phyloP scores from a whole-genome alignment of 2,113 vertebrate species.

The Ophthalmotilapia sp. region DNA sequence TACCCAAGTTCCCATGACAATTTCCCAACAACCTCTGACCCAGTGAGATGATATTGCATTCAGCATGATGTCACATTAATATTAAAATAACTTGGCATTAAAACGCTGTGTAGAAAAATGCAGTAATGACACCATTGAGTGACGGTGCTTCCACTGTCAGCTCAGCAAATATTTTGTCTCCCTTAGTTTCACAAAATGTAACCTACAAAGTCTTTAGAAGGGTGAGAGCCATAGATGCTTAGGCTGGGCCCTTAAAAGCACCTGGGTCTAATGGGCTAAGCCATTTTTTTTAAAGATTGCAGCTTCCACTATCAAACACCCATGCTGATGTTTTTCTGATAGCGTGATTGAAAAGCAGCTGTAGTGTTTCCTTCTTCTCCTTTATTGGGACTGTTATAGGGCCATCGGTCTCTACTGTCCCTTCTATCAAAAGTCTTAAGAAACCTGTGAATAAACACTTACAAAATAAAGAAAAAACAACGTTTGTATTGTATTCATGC shows the following conservation, averaged over 20 bases:
- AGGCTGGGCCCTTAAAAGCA: not conserved
- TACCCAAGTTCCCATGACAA: slow-evolving; percentile 80
- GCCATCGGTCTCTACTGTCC: not conserved
- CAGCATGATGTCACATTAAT: not conserved
- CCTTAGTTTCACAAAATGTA: not conserved
- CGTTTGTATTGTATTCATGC: not conserved
- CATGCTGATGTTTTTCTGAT: not conserved
- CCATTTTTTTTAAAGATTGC: not conserved
- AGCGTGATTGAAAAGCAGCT: not conserved
- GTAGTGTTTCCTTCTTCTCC: not conserved
- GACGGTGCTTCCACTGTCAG: not conserved
- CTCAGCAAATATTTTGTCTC: not conserved
- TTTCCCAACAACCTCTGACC: slow-evolving; percentile 65
- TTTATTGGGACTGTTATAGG: not conserved
- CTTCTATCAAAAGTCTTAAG: not conserved
- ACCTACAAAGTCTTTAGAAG: not conserved
- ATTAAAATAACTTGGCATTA: not conserved
- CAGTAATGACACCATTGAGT: not conserved
- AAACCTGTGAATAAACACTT: not conserved
- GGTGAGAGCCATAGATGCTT: not conserved
- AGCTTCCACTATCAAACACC: not conserved
- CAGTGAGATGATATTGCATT: slow-evolving; percentile 9
- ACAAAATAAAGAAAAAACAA: not conserved
- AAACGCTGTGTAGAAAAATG: not conserved
- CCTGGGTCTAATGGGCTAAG: not conserved